phyloP scores from a whole-genome alignment of 2,888 invertebrate genomes.

The Scaptomyza flava region DNA sequence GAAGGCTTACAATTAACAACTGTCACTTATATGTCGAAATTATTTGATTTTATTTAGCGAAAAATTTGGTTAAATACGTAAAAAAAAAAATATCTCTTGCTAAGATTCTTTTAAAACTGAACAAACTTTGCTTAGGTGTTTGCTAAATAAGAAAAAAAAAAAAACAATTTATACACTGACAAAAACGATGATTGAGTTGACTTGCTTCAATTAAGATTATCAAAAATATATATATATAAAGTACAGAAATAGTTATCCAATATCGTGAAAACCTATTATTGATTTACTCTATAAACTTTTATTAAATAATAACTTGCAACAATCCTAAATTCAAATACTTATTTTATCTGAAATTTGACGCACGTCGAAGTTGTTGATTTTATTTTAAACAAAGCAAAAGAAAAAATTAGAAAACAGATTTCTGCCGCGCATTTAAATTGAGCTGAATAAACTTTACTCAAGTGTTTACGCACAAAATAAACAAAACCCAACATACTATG shows the following conservation, averaged over 20 bases:
- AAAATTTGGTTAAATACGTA: neutral
- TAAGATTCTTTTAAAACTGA: neutral
- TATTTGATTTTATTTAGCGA: constrained; percentile 4
- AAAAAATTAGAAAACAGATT: constrained; percentile 19
- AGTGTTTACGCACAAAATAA: constrained; percentile 15
- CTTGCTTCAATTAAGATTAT: too few relatives aligned
- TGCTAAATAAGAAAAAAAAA: too few relatives aligned
- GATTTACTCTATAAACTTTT: too few relatives aligned
- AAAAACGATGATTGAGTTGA: neutral
- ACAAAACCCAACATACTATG: neutral
- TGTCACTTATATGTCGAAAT: constrained; percentile 5
- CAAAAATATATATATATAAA: neutral
- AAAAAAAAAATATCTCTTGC: constrained; percentile 16
- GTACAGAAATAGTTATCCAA: too few relatives aligned
- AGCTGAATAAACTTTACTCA: constrained; percentile 26
- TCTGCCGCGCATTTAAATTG: neutral
- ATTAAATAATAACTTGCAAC: too few relatives aligned
- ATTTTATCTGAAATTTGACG: neutral
- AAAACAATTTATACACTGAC: neutral
- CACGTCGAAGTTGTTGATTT: constrained; percentile 1
- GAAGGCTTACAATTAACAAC: constrained; percentile 1
- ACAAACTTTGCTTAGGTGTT: constrained; percentile 41
- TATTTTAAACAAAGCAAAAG: constrained; percentile 4
- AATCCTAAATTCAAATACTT: too few relatives aligned
- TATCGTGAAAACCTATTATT: too few relatives aligned